phyloP scores from a whole-genome alignment of 1,140 invertebrate species.

The Drosophila truncata region DNA sequence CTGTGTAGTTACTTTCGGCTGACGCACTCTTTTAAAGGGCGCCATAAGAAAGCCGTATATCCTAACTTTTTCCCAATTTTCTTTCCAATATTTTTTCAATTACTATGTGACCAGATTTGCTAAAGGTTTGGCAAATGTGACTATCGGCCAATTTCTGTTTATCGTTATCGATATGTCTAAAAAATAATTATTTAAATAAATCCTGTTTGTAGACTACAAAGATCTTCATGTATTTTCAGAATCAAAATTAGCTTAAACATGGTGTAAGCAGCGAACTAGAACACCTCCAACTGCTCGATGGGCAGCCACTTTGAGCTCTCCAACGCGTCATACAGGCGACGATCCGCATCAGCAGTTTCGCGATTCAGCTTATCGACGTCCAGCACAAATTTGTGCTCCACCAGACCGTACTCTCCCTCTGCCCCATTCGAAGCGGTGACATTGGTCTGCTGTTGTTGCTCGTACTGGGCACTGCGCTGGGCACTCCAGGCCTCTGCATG shows the following conservation, averaged over 20 bases:
- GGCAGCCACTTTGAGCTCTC: slow-evolving; percentile 92
- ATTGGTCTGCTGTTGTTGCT: slow-evolving; percentile 67
- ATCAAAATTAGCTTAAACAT: background rate
- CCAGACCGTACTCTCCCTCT: slow-evolving; percentile 75
- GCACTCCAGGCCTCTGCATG: slow-evolving; percentile 84
- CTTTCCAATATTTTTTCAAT: background rate
- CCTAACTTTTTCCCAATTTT: background rate
- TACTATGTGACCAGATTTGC: background rate
- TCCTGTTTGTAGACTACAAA: no score
- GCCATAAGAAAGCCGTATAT: slow-evolving; percentile 42
- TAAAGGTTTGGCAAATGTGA: background rate
- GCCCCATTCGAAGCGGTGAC: slow-evolving; percentile 38
- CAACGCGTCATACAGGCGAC: slow-evolving; percentile 92
- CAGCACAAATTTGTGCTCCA: slow-evolving; percentile 90
- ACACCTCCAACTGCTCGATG: slow-evolving; percentile 87
- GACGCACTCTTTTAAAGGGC: slow-evolving; percentile 73
- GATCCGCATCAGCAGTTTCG: slow-evolving; percentile 90
- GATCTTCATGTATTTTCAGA: slow-evolving; percentile 12
- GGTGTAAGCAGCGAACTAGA: slow-evolving; percentile 31
- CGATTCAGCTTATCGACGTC: slow-evolving; percentile 91
- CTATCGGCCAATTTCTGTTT: background rate
- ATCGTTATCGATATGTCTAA: slow-evolving; percentile 2
- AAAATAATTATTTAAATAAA: background rate
- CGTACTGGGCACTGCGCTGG: slow-evolving; percentile 75
- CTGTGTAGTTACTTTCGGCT: slow-evolving; percentile 81